A percentile compares a stretch with the other conserved stretches of the same genome.
Conservation (phyloP, 2,797 vertebrate species). For the Pagetopsis macropterus region DNA sequence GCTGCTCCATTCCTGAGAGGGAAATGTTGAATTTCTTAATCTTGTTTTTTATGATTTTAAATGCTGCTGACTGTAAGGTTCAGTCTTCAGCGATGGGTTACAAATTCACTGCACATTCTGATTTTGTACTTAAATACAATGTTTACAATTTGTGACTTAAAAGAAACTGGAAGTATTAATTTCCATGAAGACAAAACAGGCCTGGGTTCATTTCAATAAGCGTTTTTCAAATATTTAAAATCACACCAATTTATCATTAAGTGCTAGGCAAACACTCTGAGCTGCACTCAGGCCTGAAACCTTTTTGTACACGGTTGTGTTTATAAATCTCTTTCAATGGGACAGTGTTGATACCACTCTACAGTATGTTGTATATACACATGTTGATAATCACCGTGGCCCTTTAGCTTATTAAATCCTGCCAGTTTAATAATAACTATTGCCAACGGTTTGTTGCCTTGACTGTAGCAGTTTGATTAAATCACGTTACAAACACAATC, state of each 20-base stretch:
- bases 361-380: conserved; percentile 47
- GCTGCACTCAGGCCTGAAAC: conserved; percentile 28
- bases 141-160: conserved; percentile 60
- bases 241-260: conserved; percentile 7
- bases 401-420: conserved; percentile 53
- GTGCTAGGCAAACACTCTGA: conserved; percentile 18
- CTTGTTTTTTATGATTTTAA: conserved; percentile 21
- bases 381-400: conserved; percentile 56
- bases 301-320: conserved; percentile 34
- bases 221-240: conserved; percentile 40
- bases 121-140: conserved; percentile 59
- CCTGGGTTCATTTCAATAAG: conserved; percentile 26
- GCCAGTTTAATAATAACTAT: conserved; percentile 56
- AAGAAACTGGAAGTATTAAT: conserved; percentile 58
- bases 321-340: conserved; percentile 46
- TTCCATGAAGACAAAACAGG: conserved; percentile 30
- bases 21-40: conserved; percentile 7
- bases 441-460: conserved; percentile 64
- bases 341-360: conserved; percentile 54
- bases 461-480: conserved; percentile 67
- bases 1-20: conserved; percentile 43
- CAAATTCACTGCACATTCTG: conserved; percentile 50
- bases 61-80: conserved; percentile 19
- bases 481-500: conserved; percentile 33
- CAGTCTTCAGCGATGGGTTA: conserved; percentile 21